A percentile compares a stretch with the other conserved stretches of the same genome.
phyloP scores from a whole-genome alignment of 2,797 vertebrate genomes.

The Cyclura pinguis region DNA sequence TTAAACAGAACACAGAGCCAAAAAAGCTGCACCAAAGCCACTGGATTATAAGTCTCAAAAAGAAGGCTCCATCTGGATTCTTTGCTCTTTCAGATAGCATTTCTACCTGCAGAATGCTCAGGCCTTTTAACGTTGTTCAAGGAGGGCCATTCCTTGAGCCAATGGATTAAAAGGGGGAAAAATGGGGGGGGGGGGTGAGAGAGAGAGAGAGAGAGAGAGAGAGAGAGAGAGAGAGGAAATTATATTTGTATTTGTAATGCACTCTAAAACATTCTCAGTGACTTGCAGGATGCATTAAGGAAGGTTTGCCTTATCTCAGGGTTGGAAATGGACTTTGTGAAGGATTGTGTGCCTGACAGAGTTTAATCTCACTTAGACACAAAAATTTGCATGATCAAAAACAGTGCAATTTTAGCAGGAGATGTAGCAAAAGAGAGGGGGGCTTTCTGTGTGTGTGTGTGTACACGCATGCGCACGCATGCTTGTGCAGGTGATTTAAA shows the following conservation, averaged over 20 bases:
- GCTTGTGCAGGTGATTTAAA: too few relatives aligned
- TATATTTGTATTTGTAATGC: conserved; percentile 18
- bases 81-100: neutral
- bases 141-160: neutral
- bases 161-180: neutral
- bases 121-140: neutral
- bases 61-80: neutral
- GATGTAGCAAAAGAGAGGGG: conserved; percentile 52
- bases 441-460: neutral
- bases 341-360: conserved; percentile 44
- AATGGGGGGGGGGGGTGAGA: too few relatives aligned
- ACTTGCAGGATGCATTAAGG: conserved; percentile 59
- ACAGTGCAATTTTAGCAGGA: conserved; percentile 59
- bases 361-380: conserved; percentile 72
- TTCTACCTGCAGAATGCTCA: neutral
- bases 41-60: neutral
- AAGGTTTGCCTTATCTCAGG: conserved; percentile 58
- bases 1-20: neutral
- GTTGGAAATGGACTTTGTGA: conserved; percentile 67
- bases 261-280: neutral
- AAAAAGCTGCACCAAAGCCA: neutral
- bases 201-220: neutral
- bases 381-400: conserved; percentile 73
- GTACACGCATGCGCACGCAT: too few relatives aligned
- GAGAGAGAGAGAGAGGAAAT: neutral